phyloP scores from a whole-genome alignment of 2,888 invertebrate species.

The Chironomus tentans region DNA sequence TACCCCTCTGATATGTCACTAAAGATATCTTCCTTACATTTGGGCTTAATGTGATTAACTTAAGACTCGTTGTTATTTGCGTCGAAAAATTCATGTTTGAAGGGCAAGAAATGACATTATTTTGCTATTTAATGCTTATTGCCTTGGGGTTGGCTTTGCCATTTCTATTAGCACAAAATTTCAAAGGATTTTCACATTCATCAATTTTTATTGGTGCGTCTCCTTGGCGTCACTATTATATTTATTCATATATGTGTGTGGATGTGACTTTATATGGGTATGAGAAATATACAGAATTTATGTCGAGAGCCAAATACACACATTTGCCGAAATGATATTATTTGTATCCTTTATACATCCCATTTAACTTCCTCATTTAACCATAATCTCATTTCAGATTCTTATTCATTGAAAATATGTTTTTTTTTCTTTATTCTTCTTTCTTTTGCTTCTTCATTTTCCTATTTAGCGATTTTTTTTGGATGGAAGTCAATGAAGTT shows the following conservation, averaged over 20 bases:
- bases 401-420: neutral
- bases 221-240: slow-evolving; percentile 12
- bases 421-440: too few relatives aligned
- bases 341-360: slow-evolving; percentile 19
- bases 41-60: neutral
- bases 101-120: neutral
- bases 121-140: neutral
- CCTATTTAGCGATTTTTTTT: too few relatives aligned
- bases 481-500: too few relatives aligned
- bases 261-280: too few relatives aligned
- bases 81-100: neutral
- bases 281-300: too few relatives aligned
- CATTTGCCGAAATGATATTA: neutral
- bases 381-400: slow-evolving; percentile 5
- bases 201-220: slow-evolving; percentile 23
- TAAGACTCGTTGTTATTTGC: neutral
- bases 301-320: too few relatives aligned
- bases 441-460: too few relatives aligned
- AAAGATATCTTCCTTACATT: neutral
- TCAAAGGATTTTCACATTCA: slow-evolving; percentile 24
- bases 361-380: slow-evolving; percentile 19
- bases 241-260: neutral
- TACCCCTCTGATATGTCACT: neutral
- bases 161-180: slow-evolving; percentile 12
- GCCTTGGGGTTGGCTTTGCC: neutral